These are phyloP conservation scores for Rhingia campestris DNA, from an alignment of 2,888 invertebrate genomes.

Conservation along the genomic window DNA sequence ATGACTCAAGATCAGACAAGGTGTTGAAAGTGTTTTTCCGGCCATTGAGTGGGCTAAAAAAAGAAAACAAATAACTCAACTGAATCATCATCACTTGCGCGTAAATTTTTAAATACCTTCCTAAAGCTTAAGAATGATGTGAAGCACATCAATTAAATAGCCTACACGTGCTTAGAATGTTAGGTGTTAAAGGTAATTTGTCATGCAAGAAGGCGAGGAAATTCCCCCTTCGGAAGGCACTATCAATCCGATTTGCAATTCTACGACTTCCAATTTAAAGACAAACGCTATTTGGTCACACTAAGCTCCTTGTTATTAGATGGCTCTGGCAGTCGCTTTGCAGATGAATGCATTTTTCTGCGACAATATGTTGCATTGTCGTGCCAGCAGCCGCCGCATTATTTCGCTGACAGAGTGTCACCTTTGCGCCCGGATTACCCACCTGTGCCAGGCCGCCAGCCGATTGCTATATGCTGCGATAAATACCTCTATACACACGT, in stretches of 20 bases:
- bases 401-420: slow-evolving; percentile 58
- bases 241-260: slow-evolving; percentile 29
- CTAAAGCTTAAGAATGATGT: too few relatives aligned
- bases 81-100: background rate
- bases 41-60: slow-evolving; percentile 7
- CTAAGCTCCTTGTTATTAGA: slow-evolving; percentile 23
- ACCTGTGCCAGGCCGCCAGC: slow-evolving; percentile 27
- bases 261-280: slow-evolving; percentile 41
- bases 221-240: slow-evolving; percentile 3
- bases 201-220: background rate
- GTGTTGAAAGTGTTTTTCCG: slow-evolving; percentile 41
- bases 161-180: background rate
- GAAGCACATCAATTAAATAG: background rate
- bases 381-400: slow-evolving; percentile 15
- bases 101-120: too few relatives aligned
- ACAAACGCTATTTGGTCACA: slow-evolving; percentile 4
- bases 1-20: slow-evolving; percentile 11
- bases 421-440: slow-evolving; percentile 52
- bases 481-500: slow-evolving; percentile 35
- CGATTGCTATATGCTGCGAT: background rate
- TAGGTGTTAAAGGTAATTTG: slow-evolving; percentile 9
- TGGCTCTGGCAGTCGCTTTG: background rate
- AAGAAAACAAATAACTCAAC: background rate
- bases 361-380: slow-evolving; percentile 38
- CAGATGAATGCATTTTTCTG: slow-evolving; percentile 38